These are phyloP conservation scores for Lontra canadensis DNA, from an alignment of 2,113 vertebrate genomes.

Conservation along the genomic window DNA sequence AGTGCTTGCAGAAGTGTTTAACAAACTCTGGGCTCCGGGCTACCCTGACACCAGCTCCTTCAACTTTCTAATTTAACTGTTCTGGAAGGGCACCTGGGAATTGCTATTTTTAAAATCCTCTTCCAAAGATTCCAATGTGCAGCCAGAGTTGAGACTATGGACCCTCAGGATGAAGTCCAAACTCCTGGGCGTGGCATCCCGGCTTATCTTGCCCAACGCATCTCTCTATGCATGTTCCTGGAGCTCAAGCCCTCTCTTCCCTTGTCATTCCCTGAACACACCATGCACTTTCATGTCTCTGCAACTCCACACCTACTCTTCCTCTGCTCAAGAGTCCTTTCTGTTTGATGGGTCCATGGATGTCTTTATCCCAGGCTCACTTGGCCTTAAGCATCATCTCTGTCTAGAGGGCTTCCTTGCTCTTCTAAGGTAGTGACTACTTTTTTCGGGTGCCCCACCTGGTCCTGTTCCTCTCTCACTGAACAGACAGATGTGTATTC, in stretches of 20 bases:
- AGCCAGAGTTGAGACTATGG: background rate
- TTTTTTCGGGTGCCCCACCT: background rate
- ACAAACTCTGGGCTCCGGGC: background rate
- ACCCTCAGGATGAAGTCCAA: background rate
- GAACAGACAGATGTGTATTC: background rate
- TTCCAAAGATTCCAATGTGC: background rate
- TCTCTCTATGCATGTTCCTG: background rate
- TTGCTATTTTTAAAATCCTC: background rate
- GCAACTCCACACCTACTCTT: background rate
- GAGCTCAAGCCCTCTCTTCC: background rate
- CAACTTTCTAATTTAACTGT: background rate
- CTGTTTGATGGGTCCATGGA: background rate
- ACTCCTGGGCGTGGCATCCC: accelerated
- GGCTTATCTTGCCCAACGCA: accelerated
- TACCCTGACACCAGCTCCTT: background rate
- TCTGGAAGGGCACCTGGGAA: background rate
- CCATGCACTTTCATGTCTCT: background rate
- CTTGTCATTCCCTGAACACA: background rate
- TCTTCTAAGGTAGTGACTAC: background rate
- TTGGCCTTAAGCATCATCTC: background rate
- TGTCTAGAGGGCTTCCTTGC: background rate
- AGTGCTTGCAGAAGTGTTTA: background rate
- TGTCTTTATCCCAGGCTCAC: background rate
- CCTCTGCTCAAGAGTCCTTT: background rate
- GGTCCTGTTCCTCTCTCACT: background rate